Base-by-base conservation (phyloP, 2,797 vertebrate genomes). In the Bradypodion ventrale region DNA sequence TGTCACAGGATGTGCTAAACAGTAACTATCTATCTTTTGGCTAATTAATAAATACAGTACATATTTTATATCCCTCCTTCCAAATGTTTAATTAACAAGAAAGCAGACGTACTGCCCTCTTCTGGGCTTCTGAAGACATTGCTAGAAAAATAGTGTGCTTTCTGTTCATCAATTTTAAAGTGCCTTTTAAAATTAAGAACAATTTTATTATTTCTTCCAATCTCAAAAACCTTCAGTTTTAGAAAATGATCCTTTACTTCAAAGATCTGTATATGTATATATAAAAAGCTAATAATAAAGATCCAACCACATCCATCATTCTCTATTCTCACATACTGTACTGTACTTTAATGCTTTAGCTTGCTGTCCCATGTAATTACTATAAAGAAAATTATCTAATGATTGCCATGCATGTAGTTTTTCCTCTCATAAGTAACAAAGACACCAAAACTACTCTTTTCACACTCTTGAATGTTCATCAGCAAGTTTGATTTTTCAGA, bases 31-130 rank as follows among this genome's bases (percentile, higher is more conserved):
- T n/a, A 56, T 63, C 44, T 84, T 8, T 25, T 56, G 8, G 5
- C 25, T 84, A 74, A 56, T 74, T 74, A 74, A 19, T 63, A 35
- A 78, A 52, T n/a, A 40, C 10, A 32, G 74, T 16, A 59, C 29
- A 69, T 25, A 49, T 44, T 35, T 35, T 25, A 35, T 13, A n/a
- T 68, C 23, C 49, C 7, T 12, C 2, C 13, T 59, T 59, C 3
- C 15, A 52, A 66, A 12, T 76, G 40, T 69, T 68, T 68, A 68
- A n/a, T 9, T 52, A n/a, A 68, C 16, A 75, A 75, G 42, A 84
- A 3, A 16, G 66, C 7, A 89, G 59, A 27, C n/a, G 84, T 1
- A 86, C 69, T 91, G 93, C 87, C 89, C 86, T 91, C 90, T 91
- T 91, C 92, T 87, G 89, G 86, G 52, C 75, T 80, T 73, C 44